phyloP scores from a whole-genome alignment of 2,888 invertebrate genomes.

The Dioctria linearis region DNA sequence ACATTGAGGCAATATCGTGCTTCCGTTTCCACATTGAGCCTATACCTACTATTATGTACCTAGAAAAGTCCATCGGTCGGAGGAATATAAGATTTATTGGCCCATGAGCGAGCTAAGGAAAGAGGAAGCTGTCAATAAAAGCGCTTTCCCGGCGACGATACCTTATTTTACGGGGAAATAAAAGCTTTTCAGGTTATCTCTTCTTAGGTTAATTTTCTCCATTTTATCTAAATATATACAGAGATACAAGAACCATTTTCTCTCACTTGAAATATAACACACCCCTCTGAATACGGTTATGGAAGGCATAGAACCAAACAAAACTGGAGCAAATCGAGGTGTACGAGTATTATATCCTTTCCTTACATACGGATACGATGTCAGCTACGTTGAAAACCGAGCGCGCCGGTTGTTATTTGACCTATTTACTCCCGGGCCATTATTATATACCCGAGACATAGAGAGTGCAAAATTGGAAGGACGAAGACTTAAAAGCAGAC shows the following conservation, averaged over 20 bases:
- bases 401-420: conserved; percentile 54
- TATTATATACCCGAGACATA: conserved; percentile 25
- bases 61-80: neutral
- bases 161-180: neutral
- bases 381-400: conserved; percentile 32
- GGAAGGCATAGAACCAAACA: conserved; percentile 20
- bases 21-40: neutral
- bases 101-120: neutral
- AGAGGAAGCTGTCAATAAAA: conserved; percentile 40
- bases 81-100: conserved; percentile 4
- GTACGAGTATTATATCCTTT: neutral
- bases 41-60: neutral
- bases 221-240: neutral
- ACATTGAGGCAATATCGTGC: neutral
- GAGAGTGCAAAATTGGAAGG: conserved; percentile 1
- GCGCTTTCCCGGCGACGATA: conserved; percentile 17
- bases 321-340: conserved; percentile 19
- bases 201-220: conserved; percentile 32
- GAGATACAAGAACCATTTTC: conserved; percentile 6
- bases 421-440: conserved; percentile 54
- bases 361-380: neutral
- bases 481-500: conserved; percentile 36
- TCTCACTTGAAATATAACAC: conserved; percentile 20
- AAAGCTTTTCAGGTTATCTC: conserved; percentile 45
- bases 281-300: conserved; percentile 21